phyloP scores from a whole-genome alignment of 2,888 invertebrate species.

The Pyrrhia umbra region DNA sequence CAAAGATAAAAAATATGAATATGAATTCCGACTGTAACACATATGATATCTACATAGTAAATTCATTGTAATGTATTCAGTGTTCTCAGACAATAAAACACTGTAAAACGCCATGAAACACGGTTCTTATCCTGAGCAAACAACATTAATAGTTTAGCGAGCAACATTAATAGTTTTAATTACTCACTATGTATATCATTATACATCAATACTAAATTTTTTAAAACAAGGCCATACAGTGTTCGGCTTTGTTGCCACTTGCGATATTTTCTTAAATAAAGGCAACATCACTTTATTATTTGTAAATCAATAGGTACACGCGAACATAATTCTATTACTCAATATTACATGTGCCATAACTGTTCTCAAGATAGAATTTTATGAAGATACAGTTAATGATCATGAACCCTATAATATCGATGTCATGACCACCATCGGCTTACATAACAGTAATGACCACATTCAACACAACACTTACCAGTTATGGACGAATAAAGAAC shows the following conservation, averaged over 20 bases:
- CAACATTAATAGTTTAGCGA: neutral
- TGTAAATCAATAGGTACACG: neutral
- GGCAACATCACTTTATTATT: neutral
- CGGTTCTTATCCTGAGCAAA: neutral
- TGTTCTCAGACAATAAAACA: neutral
- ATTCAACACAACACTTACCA: slow-evolving; percentile 11
- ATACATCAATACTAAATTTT: too few relatives aligned
- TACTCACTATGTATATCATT: too few relatives aligned
- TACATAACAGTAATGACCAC: slow-evolving; percentile 25
- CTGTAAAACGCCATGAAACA: neutral
- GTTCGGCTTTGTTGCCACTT: too few relatives aligned
- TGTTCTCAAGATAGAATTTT: slow-evolving; percentile 14
- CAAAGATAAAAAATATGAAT: too few relatives aligned
- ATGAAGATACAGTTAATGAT: slow-evolving; percentile 15
- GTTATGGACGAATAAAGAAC: neutral
- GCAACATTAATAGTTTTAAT: neutral
- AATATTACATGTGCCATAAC: neutral
- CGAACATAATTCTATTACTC: neutral
- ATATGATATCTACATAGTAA: too few relatives aligned
- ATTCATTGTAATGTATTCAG: too few relatives aligned
- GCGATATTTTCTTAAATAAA: too few relatives aligned
- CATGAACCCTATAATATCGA: slow-evolving; percentile 1
- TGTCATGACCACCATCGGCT: neutral
- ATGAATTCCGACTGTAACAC: too few relatives aligned
- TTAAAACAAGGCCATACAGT: too few relatives aligned